phyloP scores from a whole-genome alignment of 2,797 vertebrate species.

The Mareca penelope region DNA sequence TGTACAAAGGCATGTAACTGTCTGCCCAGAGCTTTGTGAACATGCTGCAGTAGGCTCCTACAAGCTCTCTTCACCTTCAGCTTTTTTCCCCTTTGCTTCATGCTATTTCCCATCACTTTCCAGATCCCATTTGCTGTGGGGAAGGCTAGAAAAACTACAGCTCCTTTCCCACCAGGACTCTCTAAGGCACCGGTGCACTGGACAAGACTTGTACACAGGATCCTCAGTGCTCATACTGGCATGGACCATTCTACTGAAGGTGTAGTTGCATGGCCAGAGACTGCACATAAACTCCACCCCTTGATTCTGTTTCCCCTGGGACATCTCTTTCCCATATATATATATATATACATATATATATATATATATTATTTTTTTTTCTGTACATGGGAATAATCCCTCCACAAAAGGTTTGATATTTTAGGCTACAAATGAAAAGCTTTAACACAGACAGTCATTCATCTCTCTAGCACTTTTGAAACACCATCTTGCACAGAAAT shows the following conservation, averaged over 20 bases:
- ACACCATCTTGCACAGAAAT: background rate
- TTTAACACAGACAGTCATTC: background rate
- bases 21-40: background rate
- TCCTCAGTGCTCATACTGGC: background rate
- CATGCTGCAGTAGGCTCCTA: background rate
- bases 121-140: background rate
- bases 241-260: rapidly evolving
- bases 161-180: background rate
- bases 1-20: background rate
- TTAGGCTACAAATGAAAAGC: background rate
- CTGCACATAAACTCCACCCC: background rate
- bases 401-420: background rate
- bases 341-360: too few species aligned
- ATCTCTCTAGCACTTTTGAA: background rate
- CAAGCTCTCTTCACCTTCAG: background rate
- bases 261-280: background rate
- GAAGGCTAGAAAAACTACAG: background rate
- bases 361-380: background rate
- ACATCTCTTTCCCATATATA: background rate
- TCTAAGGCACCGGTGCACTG: rapidly evolving
- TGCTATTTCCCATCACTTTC: background rate
- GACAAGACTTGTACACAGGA: background rate
- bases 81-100: background rate
- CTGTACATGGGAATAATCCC: background rate
- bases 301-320: background rate